Conservation (phyloP, 1,140 invertebrate genomes). For the Aricia agestis region DNA sequence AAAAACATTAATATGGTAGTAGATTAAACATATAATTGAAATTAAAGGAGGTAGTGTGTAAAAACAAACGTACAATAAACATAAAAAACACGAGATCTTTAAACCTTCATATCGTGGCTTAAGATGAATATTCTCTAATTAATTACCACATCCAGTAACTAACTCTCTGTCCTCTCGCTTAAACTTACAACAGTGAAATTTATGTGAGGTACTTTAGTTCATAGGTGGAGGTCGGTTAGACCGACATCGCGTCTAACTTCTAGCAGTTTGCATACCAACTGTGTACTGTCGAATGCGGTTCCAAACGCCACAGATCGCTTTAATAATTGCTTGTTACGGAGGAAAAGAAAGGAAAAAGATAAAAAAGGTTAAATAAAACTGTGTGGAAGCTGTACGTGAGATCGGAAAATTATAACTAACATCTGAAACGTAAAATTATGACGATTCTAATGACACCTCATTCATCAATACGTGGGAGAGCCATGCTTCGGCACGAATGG, state of each 20-base stretch:
- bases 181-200: conserved; percentile 61
- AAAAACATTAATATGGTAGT: too few relatives aligned
- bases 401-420: neutral
- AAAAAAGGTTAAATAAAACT: too few relatives aligned
- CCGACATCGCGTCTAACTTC: conserved; percentile 35
- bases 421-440: neutral
- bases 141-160: conserved; percentile 24
- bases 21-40: too few relatives aligned
- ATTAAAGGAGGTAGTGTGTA: too few relatives aligned
- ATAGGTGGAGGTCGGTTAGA: conserved; percentile 41
- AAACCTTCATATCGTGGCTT: too few relatives aligned
- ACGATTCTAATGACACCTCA: too few relatives aligned
- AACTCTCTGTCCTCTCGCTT: conserved; percentile 39
- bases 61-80: too few relatives aligned
- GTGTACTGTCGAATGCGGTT: conserved; percentile 19
- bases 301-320: conserved; percentile 22
- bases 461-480: too few relatives aligned
- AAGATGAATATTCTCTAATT: conserved; percentile 11
- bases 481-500: too few relatives aligned
- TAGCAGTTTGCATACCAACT: conserved; percentile 33
- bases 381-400: too few relatives aligned
- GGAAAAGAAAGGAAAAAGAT: neutral
- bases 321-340: conserved; percentile 18
- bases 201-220: conserved; percentile 62
- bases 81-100: too few relatives aligned